Base-by-base conservation (phyloP, 2,797 vertebrate species). In the Balearica regulorum region DNA sequence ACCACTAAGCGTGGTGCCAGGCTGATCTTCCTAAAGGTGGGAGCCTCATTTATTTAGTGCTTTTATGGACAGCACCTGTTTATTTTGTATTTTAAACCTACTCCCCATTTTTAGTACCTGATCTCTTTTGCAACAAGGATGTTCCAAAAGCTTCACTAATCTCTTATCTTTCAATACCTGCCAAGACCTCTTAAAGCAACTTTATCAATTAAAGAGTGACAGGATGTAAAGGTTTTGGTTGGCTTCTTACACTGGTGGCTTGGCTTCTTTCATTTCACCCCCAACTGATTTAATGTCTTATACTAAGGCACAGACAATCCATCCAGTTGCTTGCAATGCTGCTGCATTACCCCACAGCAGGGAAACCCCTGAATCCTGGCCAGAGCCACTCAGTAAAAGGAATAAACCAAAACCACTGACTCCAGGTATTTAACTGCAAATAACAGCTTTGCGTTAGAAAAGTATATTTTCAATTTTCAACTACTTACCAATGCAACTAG, bases 1-100 rank as follows among this genome's bases (percentile, higher is more conserved):
- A 11, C 11, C 9, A 4, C n/a, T 7, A 12, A 19, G 8, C 3
- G 22, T 3, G 44, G 18, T 28, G 57, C 58, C 51, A 1, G 7
- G 21, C 29, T 35, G 49, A 25, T 8, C 49, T 29, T 13, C 33
- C 28, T 20, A 13, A 46, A 26, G 46, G 48, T 5, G 21, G 9
- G 64, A 57, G 26, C 65, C 60, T 33, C 37, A 1, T 18, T 49
- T 31, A 16, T 46, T 51, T 28, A 17, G 28, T 31, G 58, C 22
- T 73, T 68, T 69, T 20, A 43, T 2, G 62, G 49, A 5, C 65
- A 64, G 46, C 8, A 4, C 25, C 46, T 15, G 9, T 31, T 61
- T 28, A 10, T 44, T 66, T 68, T 62, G 22, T 58, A 18, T 72
- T 82, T 82, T 48, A 62, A 43, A 21, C 54, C 17, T 4, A 3